Evolutionary conservation across 2,113 vertebrate genomes (phyloP).

Genomic region (Canis aureus): DNA sequence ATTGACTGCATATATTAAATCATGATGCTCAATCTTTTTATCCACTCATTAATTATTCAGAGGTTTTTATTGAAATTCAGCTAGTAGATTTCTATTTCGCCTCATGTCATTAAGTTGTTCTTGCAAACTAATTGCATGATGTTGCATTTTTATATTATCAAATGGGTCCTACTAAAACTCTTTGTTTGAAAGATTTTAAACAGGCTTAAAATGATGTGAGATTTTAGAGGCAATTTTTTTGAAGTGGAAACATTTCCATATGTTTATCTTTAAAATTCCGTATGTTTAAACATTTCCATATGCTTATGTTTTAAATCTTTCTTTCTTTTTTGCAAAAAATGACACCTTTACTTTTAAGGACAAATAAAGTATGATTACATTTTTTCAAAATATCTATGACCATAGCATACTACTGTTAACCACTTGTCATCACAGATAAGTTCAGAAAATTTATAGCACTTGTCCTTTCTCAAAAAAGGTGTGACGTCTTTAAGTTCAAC

Average conservation of each 20-base stretch:
- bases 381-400: not conserved
- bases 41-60: slow-evolving; percentile 41
- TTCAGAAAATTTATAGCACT: slow-evolving; percentile 19
- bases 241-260: not conserved
- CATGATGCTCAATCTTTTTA: not conserved
- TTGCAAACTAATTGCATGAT: slow-evolving; percentile 44
- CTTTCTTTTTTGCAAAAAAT: slow-evolving; percentile 45
- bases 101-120: slow-evolving; percentile 51
- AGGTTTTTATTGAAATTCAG: slow-evolving; percentile 65
- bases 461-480: not conserved
- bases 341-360: slow-evolving; percentile 27
- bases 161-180: slow-evolving; percentile 45
- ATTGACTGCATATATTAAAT: slow-evolving; percentile 29
- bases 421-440: not conserved
- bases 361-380: not conserved
- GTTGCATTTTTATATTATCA: slow-evolving; percentile 51
- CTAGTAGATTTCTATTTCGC: slow-evolving; percentile 50
- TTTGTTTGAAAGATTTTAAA: slow-evolving; percentile 65
- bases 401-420: not conserved
- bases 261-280: slow-evolving; percentile 53
- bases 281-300: slow-evolving; percentile 39
- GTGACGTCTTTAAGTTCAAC: not conserved
- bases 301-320: slow-evolving; percentile 50
- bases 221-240: slow-evolving; percentile 51
- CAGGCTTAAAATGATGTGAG: slow-evolving; percentile 46